Evolutionary conservation across 2,888 invertebrate genomes (phyloP).

Genomic region (Lochmaea capreae): DNA sequence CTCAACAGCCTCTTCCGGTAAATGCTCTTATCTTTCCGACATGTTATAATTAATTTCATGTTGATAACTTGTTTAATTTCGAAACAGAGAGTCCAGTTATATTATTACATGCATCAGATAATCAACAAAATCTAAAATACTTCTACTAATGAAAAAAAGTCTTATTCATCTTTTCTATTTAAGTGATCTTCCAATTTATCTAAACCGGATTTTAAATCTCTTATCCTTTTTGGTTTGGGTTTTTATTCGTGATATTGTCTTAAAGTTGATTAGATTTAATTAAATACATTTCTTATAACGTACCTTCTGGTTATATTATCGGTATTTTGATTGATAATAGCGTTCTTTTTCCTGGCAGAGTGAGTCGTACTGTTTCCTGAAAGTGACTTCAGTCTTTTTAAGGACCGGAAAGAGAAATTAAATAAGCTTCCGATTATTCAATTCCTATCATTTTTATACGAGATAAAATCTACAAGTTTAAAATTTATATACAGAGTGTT

Average conservation of each 20-base stretch:
- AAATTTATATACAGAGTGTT: too few species aligned
- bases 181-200: constrained; percentile 15
- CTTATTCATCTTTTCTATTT: too few species aligned
- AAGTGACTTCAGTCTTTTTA: background rate
- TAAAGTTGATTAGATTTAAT: background rate
- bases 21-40: too few species aligned
- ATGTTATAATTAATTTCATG: too few species aligned
- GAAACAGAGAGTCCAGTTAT: too few species aligned
- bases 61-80: too few species aligned
- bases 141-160: too few species aligned
- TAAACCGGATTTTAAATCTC: constrained; percentile 14
- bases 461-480: background rate
- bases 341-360: constrained; percentile 6
- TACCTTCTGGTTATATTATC: constrained; percentile 8
- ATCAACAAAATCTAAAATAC: too few species aligned
- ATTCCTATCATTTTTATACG: background rate
- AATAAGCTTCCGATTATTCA: background rate
- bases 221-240: constrained; percentile 10
- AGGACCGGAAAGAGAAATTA: background rate
- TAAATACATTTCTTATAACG: background rate
- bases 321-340: constrained; percentile 4
- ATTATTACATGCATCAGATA: too few species aligned
- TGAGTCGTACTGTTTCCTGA: constrained; percentile 9
- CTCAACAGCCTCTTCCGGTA: too few species aligned
- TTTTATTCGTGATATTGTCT: constrained; percentile 6